Evolutionary conservation across 2,797 vertebrate genomes (phyloP), one percentile per base, ranked within the genome.

Genomic region (Sebastes oblongus): DNA sequence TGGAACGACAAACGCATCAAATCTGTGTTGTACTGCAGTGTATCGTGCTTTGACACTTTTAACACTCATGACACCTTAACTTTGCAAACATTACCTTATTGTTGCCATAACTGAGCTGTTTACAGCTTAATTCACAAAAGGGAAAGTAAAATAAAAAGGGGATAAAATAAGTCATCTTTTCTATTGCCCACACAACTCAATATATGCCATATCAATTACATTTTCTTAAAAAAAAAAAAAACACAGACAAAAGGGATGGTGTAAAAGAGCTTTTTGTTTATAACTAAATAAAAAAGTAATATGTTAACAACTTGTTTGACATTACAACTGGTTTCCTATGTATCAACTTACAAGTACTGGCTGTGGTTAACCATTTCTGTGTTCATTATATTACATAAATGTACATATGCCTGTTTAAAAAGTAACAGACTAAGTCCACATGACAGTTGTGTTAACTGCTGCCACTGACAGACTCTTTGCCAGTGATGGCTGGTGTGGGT

Each of bases 391-490:
- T 86, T 87, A 88, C 85, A 89, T n/a, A 86, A 88, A 91, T 93
- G 13, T 92, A 93, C 88, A 92, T 59, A 46, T 46, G 39, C 84
- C 79, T 77, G 78, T 88, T 85, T 70, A 42, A 42, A 85, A 79
- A 61, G 27, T 20, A 83, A 80, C 84, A 91, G 81, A 78, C 34
- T 30, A 6, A 83, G 90, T 92, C 81, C 80, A 66, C 70, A 24
- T 79, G 24, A 61, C 30, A 60, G 34, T 55, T 24, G 20, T 82
- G 76, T 79, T 96, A 98, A 88, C 96, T 95, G 84, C 94, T 94
- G 82, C 95, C 96, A 6, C 94, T 91, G 86, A 96, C 92, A 56
- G 96, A 94, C 90, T 99, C 97, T 93, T 98, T 99, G 90, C 97
- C 95, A 65, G 97, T 91, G 77, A 97, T 95, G 69, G 96, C 95